Conservation (phyloP, 2,113 vertebrate species). For the Okapia johnstoni region DNA sequence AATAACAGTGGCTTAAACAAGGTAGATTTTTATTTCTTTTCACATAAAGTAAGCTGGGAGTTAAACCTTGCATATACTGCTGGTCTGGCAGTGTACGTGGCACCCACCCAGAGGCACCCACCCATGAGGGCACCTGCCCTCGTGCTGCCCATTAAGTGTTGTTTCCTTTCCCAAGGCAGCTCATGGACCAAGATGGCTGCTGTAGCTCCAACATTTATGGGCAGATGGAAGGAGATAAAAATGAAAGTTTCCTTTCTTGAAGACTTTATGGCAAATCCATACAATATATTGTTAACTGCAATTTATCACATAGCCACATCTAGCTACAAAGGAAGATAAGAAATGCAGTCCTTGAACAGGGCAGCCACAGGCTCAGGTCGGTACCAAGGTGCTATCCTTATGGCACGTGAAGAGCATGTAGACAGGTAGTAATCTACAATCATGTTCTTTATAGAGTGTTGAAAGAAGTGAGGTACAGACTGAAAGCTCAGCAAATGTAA, state of each 20-base stretch:
- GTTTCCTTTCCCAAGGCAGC: not conserved
- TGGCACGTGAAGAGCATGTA: not conserved
- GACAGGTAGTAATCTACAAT: not conserved
- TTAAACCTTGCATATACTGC: not conserved
- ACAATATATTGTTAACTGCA: not conserved
- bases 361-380: not conserved
- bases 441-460: not conserved
- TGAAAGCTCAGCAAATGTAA: not conserved
- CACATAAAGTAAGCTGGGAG: not conserved
- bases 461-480: not conserved
- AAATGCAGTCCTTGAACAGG: not conserved
- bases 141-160: not conserved
- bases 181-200: not conserved
- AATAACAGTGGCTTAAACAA: not conserved
- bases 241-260: not conserved
- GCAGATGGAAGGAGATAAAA: not conserved
- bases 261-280: not conserved
- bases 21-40: not conserved
- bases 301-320: not conserved
- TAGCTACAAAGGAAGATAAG: constrained; percentile 9
- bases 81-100: not conserved
- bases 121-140: not conserved
- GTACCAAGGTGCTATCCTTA: not conserved
- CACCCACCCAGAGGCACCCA: not conserved
- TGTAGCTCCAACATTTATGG: not conserved